phyloP scores from a whole-genome alignment of 2,888 invertebrate genomes.

The Charanyca ferruginea region DNA sequence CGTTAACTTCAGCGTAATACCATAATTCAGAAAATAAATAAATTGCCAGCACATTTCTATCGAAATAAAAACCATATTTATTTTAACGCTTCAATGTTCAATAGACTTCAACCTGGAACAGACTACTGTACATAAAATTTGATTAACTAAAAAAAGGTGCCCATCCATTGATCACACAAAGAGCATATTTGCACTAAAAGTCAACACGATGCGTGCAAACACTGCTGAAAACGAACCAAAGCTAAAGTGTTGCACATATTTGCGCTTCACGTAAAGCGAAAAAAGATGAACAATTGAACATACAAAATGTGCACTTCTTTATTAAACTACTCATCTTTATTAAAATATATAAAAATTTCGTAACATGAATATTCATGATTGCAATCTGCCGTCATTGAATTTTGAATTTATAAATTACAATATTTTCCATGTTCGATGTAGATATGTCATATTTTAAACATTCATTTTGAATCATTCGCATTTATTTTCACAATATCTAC shows the following conservation, averaged over 20 bases:
- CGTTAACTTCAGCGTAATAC: too few relatives aligned
- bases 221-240: slow-evolving; percentile 62
- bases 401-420: background rate
- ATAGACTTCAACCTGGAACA: background rate
- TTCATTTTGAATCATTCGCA: background rate
- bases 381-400: background rate
- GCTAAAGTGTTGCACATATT: slow-evolving; percentile 73
- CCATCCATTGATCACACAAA: slow-evolving; percentile 47
- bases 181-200: slow-evolving; percentile 57
- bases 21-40: too few relatives aligned
- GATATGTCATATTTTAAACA: background rate
- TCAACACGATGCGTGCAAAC: slow-evolving; percentile 61
- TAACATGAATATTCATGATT: background rate
- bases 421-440: background rate
- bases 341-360: background rate
- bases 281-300: slow-evolving; percentile 49
- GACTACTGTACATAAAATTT: slow-evolving; percentile 8
- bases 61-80: background rate
- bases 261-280: slow-evolving; percentile 62
- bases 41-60: too few relatives aligned
- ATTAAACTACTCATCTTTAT: too few relatives aligned
- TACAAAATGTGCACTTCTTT: slow-evolving; percentile 36
- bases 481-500: background rate
- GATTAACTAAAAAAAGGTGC: slow-evolving; percentile 14
- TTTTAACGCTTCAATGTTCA: background rate